These are phyloP conservation scores for Acleris holmiana DNA, from an alignment of 2,888 invertebrate species.

Conservation along the genomic window DNA sequence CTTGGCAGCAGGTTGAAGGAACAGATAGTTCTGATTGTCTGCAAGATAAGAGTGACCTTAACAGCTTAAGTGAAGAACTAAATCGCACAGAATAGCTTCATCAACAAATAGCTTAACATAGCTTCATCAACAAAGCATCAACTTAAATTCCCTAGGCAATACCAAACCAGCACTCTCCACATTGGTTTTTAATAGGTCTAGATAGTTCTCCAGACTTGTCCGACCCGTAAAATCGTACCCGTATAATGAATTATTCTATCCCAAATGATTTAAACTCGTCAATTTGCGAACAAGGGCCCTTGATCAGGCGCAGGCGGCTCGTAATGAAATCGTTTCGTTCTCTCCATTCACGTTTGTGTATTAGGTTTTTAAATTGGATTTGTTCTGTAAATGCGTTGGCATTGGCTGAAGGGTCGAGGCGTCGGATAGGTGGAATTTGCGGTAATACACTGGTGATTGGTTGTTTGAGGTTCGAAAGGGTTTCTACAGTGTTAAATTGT, in stretches of 20 bases:
- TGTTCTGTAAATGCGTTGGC: conserved; percentile 12
- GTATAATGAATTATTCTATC: conserved; percentile 25
- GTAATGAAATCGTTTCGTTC: conserved; percentile 31
- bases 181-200: not conserved
- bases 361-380: conserved; percentile 34
- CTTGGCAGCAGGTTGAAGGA: no score
- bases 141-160: not conserved
- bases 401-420: conserved; percentile 7
- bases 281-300: conserved; percentile 33
- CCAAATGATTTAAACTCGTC: conserved; percentile 25
- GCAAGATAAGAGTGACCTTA: no score
- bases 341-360: conserved; percentile 22
- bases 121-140: not conserved
- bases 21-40: no score
- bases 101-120: no score
- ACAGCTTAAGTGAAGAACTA: no score
- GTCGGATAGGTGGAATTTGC: conserved; percentile 4
- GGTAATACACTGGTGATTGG: conserved; percentile 4
- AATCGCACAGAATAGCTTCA: no score
- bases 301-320: conserved; percentile 25
- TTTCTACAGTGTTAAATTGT: not conserved
- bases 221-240: conserved; percentile 14
- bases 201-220: conserved; percentile 5
- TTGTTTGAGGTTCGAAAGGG: not conserved
- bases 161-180: not conserved